Evolutionary conservation across 2,888 invertebrate genomes (phyloP).

Genomic region (Arrhopalites spinosus): DNA sequence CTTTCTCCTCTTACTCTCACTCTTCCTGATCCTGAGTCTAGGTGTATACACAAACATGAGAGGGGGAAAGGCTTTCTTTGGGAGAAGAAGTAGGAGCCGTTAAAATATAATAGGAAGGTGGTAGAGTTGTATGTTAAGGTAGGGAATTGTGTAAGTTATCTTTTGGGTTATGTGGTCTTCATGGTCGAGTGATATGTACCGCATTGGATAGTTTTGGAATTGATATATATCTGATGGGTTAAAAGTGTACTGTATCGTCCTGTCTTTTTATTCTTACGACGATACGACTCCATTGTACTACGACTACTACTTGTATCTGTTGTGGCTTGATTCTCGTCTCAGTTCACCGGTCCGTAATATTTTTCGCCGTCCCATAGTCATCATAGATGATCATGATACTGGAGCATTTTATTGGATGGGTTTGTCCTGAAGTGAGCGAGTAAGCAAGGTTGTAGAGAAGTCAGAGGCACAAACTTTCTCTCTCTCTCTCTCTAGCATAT

Average conservation of each 20-base stretch:
- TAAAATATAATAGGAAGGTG: neutral
- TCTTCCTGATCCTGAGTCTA: neutral
- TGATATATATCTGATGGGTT: too few relatives aligned
- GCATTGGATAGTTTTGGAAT: too few relatives aligned
- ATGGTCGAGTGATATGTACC: too few relatives aligned
- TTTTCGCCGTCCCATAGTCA: conserved; percentile 21
- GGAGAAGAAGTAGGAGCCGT: too few relatives aligned
- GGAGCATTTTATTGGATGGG: conserved; percentile 19
- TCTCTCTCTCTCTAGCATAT: neutral
- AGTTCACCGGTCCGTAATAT: conserved; percentile 36
- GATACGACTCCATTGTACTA: neutral
- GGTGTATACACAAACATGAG: neutral
- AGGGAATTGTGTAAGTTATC: neutral
- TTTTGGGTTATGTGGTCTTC: neutral
- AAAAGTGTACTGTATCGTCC: too few relatives aligned
- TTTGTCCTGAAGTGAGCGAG: neutral
- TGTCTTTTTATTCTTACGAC: neutral
- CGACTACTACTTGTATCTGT: neutral
- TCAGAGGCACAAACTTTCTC: conserved; percentile 3
- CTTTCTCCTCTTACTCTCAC: neutral
- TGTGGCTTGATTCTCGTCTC: conserved; percentile 24
- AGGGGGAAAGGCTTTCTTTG: too few relatives aligned
- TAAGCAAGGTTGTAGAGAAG: neutral
- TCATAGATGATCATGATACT: conserved; percentile 28
- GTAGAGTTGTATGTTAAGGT: neutral